These are phyloP conservation scores for Hesperia comma DNA, from an alignment of 2,888 invertebrate species.

Conservation along the genomic window DNA sequence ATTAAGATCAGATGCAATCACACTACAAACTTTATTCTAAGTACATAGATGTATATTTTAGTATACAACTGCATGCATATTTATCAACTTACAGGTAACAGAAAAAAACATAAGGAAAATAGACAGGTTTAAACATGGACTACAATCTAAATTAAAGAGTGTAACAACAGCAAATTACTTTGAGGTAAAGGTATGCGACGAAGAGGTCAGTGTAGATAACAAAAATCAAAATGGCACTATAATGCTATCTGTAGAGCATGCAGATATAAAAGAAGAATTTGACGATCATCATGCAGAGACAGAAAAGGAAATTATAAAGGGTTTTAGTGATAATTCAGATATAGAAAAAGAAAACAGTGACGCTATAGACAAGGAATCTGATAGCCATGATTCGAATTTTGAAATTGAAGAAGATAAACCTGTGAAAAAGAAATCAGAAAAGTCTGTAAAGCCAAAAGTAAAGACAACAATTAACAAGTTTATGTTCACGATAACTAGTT, in stretches of 20 bases:
- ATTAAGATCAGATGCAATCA: too few relatives aligned
- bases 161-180: background rate
- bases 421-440: background rate
- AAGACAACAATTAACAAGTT: background rate
- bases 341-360: background rate
- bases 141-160: constrained; percentile 9
- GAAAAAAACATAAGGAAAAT: constrained; percentile 18
- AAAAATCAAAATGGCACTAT: background rate
- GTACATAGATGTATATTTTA: too few relatives aligned
- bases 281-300: background rate
- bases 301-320: background rate
- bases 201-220: background rate
- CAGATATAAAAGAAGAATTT: background rate
- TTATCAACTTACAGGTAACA: constrained; percentile 24
- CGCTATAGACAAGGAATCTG: background rate
- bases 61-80: too few relatives aligned
- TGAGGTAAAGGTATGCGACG: background rate
- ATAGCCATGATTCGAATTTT: background rate
- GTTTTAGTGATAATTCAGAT: background rate
- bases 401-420: background rate
- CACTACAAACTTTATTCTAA: background rate
- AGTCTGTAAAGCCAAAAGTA: background rate
- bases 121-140: constrained; percentile 18
- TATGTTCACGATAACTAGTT: constrained; percentile 57
- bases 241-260: background rate